Evolutionary conservation across 2,113 vertebrate species (phyloP), one percentile per base, ranked within the genome.

Genomic region (Sisor rabdophorus): DNA sequence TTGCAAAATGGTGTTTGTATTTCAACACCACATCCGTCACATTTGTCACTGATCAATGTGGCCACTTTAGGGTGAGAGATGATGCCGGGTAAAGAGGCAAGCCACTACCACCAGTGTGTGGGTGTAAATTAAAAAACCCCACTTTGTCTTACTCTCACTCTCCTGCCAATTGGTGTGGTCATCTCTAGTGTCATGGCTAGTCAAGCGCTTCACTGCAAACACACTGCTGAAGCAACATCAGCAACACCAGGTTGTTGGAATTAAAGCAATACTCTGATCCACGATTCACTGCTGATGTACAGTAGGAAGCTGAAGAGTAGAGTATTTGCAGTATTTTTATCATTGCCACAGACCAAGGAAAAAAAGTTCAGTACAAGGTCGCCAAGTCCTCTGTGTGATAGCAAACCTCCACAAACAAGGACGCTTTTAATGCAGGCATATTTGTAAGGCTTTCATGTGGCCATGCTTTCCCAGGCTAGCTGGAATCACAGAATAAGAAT

Each of bases 221-320:
- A 88, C 82, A 76, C 83, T 82, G 79, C 50, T 86, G 86, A 87
- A 89, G 87, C 87, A 84, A 77, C 86, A 84, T 77, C 80, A 84
- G 84, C 87, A 88, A 87, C 90, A 87, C 85, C 73, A 86, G 87
- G 83, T 84, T 85, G 86, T 84, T 88, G 84, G 87, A 91, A 89
- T 87, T 78, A 87, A 85, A 87, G 86, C 11, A 8, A 73, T 70
- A 61, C 76, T 32, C 10, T 88, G 89, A 92, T 86, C 89, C 87
- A 88, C 89, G 87, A 83, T 82, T 87, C 89, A 90, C 65, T 80
- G 86, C 82, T 87, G 85, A 60, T 85, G 83, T 79, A 84, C 40
- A 44, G 40, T 4, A 44, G 81, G 79, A 82, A 82, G 82, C 81
- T 75, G 63, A 50, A 77, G 80, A 82, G 82, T 85, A 19, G 83